Evolutionary conservation across 2,888 invertebrate species (phyloP), one percentile per base, ranked within the genome.

Genomic region (Gandaritis pyraliata): DNA sequence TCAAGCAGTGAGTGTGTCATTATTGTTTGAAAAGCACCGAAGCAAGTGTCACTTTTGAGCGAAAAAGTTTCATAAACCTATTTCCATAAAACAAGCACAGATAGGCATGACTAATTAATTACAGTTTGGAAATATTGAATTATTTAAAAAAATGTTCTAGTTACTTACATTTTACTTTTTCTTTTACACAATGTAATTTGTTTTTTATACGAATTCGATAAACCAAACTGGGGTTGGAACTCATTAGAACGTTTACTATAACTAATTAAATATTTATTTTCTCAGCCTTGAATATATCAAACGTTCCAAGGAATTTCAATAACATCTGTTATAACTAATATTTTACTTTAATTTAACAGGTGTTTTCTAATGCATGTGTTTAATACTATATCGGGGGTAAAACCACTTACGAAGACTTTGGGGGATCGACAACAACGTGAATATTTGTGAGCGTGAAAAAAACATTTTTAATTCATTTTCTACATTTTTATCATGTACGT

Each of bases 341-440:
- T 29, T 29, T 48, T 54, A 59, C 2, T 33, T 18, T 47, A 29
- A 5, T 38, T 23, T 15, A 51, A 51, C 58, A 64, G 52, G 41
- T 59, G 61, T 65, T 65, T 59, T 61, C 16, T 45, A 52, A 23
- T 64, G 64, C 65, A 65, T 59, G 66, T 51, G 15, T 52, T n/a
- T 59, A 2, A 45, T 41, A 41, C 36, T 52, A 48, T 33, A 33
- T 8, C 8, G 33, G 33, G 33, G 1, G 33, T 33, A 33, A 33
- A 10, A 33, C 8, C 10, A 33, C 10, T 33, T 8, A 10, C 8
- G 10, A 33, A 33, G 8, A 8, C 10, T 33, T 33, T 29, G 29
- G 29, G 2, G 6, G 29, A n/a, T n/a, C n/a, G n/a, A n/a, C n/a
- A n/a, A n/a, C n/a, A n/a, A n/a, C n/a, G n/a, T n/a, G n/a, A n/a